Conservation (phyloP, 2,888 invertebrate species). For the Morpho deidamia region DNA sequence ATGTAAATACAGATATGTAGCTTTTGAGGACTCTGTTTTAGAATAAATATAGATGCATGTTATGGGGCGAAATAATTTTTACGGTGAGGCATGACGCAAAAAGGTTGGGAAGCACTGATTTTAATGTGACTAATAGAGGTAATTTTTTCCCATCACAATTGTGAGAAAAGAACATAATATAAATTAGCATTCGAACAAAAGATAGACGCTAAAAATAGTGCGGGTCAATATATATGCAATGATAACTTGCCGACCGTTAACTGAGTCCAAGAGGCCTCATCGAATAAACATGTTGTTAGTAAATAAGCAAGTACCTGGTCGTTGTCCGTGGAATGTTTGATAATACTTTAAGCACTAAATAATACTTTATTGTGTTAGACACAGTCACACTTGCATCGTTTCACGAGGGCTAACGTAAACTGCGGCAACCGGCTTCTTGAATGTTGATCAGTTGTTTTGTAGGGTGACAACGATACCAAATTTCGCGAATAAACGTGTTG, state of each 20-base stretch:
- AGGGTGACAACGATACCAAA: conserved; percentile 26
- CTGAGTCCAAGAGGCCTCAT: neutral
- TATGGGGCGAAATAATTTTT: too few relatives aligned
- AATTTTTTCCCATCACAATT: neutral
- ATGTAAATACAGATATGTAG: too few relatives aligned
- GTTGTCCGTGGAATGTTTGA: conserved; percentile 7
- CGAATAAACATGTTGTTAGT: neutral
- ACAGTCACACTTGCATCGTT: conserved; percentile 28
- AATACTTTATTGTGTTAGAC: conserved; percentile 1
- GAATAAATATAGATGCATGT: too few relatives aligned
- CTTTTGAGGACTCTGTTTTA: too few relatives aligned
- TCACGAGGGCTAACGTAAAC: conserved; percentile 32
- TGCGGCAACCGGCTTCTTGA: conserved; percentile 39
- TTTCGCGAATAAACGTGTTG: neutral
- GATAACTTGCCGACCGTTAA: neutral
- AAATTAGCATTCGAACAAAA: neutral
- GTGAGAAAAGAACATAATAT: neutral
- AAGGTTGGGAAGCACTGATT: neutral
- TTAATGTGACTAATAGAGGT: neutral
- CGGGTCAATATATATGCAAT: neutral
- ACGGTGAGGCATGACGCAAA: neutral
- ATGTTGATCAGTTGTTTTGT: conserved; percentile 31
- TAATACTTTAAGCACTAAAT: conserved; percentile 11
- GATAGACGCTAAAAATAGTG: neutral
- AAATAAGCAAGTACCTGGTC: conserved; percentile 4